Conservation (phyloP, 1,140 invertebrate species). For the Temnothorax nylanderi region DNA sequence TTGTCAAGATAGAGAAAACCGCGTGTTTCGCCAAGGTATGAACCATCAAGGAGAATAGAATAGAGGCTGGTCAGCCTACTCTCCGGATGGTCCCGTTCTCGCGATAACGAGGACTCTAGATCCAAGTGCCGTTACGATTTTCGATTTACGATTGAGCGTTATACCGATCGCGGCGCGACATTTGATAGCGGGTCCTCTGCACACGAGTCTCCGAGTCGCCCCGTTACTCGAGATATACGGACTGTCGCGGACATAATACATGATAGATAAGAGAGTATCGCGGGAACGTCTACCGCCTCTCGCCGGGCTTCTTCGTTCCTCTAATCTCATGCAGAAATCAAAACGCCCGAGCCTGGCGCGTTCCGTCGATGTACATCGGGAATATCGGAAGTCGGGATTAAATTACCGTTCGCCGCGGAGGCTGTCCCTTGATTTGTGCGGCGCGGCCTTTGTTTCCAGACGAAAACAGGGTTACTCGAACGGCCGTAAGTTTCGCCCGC, state of each 20-base stretch:
- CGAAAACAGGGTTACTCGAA: slow-evolving; percentile 57
- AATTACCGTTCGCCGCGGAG: neutral
- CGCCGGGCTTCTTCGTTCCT: neutral
- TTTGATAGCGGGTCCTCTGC: slow-evolving; percentile 19
- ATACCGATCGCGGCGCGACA: slow-evolving; percentile 1
- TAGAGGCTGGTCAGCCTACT: slow-evolving; percentile 35
- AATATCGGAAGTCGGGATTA: neutral
- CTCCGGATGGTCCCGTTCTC: neutral
- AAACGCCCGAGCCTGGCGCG: too few relatives aligned
- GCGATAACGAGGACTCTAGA: slow-evolving; percentile 36
- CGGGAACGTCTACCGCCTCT: neutral
- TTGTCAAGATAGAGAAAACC: neutral
- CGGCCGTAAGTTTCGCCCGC: slow-evolving; percentile 47
- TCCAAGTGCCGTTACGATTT: slow-evolving; percentile 48
- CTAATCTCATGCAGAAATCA: neutral
- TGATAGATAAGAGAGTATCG: slow-evolving; percentile 14
- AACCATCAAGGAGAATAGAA: slow-evolving; percentile 28
- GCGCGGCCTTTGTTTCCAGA: slow-evolving; percentile 19
- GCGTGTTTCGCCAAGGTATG: neutral
- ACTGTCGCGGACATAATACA: neutral
- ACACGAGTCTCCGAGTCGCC: neutral
- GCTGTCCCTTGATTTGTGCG: neutral
- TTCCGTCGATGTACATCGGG: neutral
- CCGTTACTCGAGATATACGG: slow-evolving; percentile 13
- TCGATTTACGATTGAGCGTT: slow-evolving; percentile 42